Conservation (phyloP, 2,888 invertebrate genomes). For the Drymonia ruficornis region DNA sequence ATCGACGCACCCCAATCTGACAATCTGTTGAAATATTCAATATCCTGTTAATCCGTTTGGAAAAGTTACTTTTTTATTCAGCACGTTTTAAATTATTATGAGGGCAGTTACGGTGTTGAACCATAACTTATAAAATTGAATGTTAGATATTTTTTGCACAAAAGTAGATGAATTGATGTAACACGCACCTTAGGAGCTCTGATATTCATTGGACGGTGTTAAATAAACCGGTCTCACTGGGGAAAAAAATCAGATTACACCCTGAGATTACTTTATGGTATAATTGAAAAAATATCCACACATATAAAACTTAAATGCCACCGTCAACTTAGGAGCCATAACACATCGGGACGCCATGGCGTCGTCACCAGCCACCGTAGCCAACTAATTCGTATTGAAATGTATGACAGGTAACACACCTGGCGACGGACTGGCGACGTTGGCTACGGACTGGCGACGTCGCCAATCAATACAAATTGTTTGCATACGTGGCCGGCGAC, state of each 20-base stretch:
- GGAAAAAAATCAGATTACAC: background rate
- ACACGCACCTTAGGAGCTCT: background rate
- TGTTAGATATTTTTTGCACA: constrained; percentile 8
- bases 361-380: too few relatives aligned
- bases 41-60: constrained; percentile 42
- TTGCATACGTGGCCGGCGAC: too few relatives aligned
- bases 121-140: constrained; percentile 17
- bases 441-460: too few relatives aligned
- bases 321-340: too few relatives aligned
- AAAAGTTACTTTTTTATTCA: constrained; percentile 45
- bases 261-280: too few relatives aligned
- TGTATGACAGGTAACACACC: too few relatives aligned
- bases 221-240: background rate
- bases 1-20: constrained; percentile 29
- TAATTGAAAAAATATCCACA: too few relatives aligned
- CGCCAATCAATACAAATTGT: too few relatives aligned
- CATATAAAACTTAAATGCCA: too few relatives aligned
- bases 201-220: background rate
- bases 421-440: too few relatives aligned
- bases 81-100: constrained; percentile 35
- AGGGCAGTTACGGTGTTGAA: constrained; percentile 13
- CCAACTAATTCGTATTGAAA: too few relatives aligned
- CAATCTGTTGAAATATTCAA: constrained; percentile 43
- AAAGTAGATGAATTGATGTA: constrained; percentile 1
- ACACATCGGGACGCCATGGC: too few relatives aligned